Conservation (phyloP, 2,797 vertebrate species). For the Strix occidentalis region DNA sequence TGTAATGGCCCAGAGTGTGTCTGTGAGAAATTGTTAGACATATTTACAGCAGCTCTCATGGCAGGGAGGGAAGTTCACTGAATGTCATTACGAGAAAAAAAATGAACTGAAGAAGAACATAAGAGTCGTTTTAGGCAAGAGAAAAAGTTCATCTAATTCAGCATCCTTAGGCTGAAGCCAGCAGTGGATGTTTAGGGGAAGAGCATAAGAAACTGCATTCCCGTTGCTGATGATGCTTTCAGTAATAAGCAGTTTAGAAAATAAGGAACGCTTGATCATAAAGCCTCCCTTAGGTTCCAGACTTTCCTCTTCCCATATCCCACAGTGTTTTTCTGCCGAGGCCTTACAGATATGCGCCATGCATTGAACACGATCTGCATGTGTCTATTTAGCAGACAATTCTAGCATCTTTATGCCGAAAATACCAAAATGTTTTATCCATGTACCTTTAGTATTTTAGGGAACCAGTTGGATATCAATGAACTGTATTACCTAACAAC, state of each 20-base stretch:
- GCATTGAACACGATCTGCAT: background rate
- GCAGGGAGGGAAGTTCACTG: background rate
- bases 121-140: background rate
- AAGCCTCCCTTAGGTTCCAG: background rate
- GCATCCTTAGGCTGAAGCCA: background rate
- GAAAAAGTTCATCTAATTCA: background rate
- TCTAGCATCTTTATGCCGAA: background rate
- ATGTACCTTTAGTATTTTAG: background rate
- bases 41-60: background rate
- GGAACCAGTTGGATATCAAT: background rate
- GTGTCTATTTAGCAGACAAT: background rate
- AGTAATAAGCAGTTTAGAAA: background rate
- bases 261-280: background rate
- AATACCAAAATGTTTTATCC: background rate
- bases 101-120: background rate
- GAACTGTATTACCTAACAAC: background rate
- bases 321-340: background rate
- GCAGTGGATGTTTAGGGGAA: background rate
- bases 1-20: rapidly evolving
- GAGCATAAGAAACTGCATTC: background rate
- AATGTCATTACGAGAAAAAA: background rate
- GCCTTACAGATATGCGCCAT: background rate
- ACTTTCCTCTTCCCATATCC: background rate
- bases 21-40: background rate
- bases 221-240: background rate